Evolutionary conservation across 2,888 invertebrate species (phyloP), one percentile per base, ranked within the genome.

Genomic region (Amorpha juglandis): DNA sequence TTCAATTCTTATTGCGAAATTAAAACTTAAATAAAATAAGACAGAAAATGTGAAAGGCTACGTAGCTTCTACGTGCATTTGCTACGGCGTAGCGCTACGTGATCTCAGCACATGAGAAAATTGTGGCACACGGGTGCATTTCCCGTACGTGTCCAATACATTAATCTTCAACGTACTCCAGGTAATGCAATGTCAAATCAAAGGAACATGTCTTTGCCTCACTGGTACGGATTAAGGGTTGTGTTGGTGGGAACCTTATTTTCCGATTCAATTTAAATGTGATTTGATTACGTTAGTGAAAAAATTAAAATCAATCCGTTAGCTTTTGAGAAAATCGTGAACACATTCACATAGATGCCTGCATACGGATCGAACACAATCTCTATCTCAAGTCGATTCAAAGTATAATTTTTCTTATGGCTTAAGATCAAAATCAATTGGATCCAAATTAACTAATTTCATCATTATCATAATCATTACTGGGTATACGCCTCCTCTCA

Each of bases 181-280:
- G 55, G 58, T 63, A 48, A 65, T 58, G 65, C 52, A 53, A 63
- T 52, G 66, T 63, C 66, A 42, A 67, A 67, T 65, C 52, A 65
- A 64, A 67, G 62, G 38, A 63, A 64, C 63, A 53, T 63, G 27
- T 63, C 21, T 52, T 19, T 27, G n/a, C 33, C 21, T 19, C 19
- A 38, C 19, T 35, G 66, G 21, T 19, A 52, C n/a, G 63, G 42
- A 66, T n/a, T 63, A 9, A 47, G 63, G 6, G 2, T 45, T 16
- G 9, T 38, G 1, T 38, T 9, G 7, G 38, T 35, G 16, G 42
- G 19, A 16, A 12, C 12, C 19, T 42, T 11, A 38, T 35, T 16
- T 38, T 33, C 14, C 11, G 7, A 8, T 21, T 11, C 21, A 8
- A 21, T 4, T 11, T 7, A 19, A 16, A 51, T 11, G 48, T 48